A percentile compares a stretch with the other conserved stretches of the same genome.
Conservation (phyloP, 2,113 vertebrate genomes). For the Centrocercus urophasianus region DNA sequence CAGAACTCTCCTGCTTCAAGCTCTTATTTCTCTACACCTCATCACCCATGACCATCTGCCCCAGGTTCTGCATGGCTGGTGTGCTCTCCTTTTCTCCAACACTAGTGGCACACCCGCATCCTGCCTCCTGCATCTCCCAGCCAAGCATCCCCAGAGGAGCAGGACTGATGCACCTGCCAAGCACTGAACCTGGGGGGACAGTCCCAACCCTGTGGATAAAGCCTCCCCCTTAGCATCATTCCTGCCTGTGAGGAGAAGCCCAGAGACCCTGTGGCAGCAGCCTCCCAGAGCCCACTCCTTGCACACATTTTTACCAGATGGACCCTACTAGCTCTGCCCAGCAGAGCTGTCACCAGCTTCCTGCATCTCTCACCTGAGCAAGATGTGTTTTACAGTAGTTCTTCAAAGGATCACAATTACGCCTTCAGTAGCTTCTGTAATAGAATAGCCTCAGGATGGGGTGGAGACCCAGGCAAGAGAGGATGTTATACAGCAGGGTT, state of each 20-base stretch:
- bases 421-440: not conserved
- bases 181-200: not conserved
- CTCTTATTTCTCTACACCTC: not conserved
- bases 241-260: not conserved
- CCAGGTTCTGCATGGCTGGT: not conserved
- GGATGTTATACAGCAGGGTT: not conserved
- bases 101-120: not conserved
- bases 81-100: not conserved
- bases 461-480: not conserved
- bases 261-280: not conserved
- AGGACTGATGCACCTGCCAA: not conserved
- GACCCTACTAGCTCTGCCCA: not conserved
- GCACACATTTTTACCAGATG: not conserved
- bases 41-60: accelerated
- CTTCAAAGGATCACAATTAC: not conserved
- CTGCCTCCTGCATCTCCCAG: not conserved
- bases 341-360: not conserved
- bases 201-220: not conserved
- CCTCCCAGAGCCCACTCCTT: not conserved
- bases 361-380: not conserved
- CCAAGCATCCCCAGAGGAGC: not conserved
- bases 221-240: not conserved
- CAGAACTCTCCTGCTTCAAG: not conserved
- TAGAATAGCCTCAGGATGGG: not conserved
- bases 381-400: accelerated